Evolutionary conservation across 2,888 invertebrate genomes (phyloP).

Genomic region (Heteromyza rotundicornis): DNA sequence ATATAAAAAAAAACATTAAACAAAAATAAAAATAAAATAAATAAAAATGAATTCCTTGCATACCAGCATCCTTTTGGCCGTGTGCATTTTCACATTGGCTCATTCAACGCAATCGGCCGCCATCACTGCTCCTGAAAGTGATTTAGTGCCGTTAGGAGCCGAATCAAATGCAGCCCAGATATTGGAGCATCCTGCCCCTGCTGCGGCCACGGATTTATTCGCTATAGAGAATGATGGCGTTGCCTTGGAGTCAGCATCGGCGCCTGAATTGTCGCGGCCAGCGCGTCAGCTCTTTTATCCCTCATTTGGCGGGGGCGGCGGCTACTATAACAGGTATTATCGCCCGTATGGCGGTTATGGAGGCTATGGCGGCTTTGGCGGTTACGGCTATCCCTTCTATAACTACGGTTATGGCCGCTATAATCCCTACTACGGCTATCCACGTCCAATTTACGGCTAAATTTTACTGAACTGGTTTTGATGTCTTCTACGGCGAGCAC

Average conservation of each 20-base stretch:
- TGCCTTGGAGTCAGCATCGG: conserved; percentile 33
- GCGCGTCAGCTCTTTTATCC: conserved; percentile 23
- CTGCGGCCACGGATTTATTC: conserved; percentile 46
- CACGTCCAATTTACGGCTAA: conserved; percentile 28
- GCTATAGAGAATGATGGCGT: conserved; percentile 49
- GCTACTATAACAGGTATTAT: too few relatives aligned
- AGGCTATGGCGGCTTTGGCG: conserved; percentile 22
- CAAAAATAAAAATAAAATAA: neutral
- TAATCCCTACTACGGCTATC: conserved; percentile 32
- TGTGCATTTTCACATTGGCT: neutral
- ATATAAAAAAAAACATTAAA: neutral
- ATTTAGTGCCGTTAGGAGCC: too few relatives aligned
- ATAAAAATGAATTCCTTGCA: conserved; percentile 6
- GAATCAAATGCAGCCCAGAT: neutral
- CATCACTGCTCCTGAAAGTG: neutral
- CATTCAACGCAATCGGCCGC: conserved; percentile 4
- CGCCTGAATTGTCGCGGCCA: conserved; percentile 16
- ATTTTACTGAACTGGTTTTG: neutral
- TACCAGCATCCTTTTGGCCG: neutral
- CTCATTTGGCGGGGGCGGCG: conserved; percentile 30
- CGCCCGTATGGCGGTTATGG: conserved; percentile 27
- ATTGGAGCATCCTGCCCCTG: neutral
- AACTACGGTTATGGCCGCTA: conserved; percentile 28
- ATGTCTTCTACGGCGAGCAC: neutral
- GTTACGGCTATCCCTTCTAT: conserved; percentile 31